Conservation (phyloP, 2,113 vertebrate species). For the Seriola dumerili region DNA sequence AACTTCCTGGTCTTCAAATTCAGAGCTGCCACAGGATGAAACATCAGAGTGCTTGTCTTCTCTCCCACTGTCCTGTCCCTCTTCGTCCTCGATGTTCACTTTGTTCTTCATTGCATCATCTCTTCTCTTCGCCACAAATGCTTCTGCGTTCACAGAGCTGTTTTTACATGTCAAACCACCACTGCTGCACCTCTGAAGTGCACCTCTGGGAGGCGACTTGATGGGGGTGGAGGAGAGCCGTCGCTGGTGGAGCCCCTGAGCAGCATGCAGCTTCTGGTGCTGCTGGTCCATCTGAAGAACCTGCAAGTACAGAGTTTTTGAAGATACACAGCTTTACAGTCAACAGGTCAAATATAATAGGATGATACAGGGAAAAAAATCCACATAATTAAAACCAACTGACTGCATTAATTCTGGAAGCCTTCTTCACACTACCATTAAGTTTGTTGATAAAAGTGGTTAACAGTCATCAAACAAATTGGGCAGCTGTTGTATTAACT, state of each 20-base stretch:
- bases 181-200: conserved; percentile 1
- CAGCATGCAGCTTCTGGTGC: conserved; percentile 56
- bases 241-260: conserved; percentile 65
- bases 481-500: no score
- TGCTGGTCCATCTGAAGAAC: conserved; percentile 87
- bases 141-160: not conserved
- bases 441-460: no score
- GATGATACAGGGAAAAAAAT: no score
- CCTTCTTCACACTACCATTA: no score
- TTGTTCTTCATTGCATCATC: not conserved
- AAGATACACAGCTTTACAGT: not conserved
- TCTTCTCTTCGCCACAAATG: not conserved
- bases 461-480: no score
- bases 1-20: conserved; percentile 78
- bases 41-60: conserved; percentile 35
- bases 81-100: conserved; percentile 21
- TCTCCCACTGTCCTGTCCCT: conserved; percentile 40
- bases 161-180: not conserved
- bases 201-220: conserved; percentile 76
- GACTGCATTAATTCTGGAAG: no score
- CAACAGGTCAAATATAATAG: no score
- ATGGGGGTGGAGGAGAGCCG: conserved; percentile 95
- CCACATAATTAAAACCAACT: no score
- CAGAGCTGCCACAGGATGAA: conserved; percentile 61
- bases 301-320: conserved; percentile 33